Base-by-base conservation (phyloP, 2,113 vertebrate genomes). In the Eulacestoma nigropectus region DNA sequence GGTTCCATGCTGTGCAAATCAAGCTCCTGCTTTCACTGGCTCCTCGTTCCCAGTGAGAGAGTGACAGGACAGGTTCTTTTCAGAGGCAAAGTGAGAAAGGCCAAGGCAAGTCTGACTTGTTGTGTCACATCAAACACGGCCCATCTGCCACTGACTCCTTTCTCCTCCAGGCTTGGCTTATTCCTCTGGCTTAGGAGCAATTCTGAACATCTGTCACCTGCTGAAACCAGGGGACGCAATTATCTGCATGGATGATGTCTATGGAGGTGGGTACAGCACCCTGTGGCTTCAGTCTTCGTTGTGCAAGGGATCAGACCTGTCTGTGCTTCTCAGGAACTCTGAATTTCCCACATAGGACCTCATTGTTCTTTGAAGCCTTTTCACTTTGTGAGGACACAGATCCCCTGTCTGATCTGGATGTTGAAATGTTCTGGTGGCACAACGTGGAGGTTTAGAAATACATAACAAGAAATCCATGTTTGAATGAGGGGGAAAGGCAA, bases 221-320 rank as follows among this genome's bases (percentile, higher is more conserved):
- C 89, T 99, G 56, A 99, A 99, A 94, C 2, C 97, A 7, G 99
- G 99, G 29, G 99, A 99, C 64, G 96, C 98, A 2, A 95, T 99
- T 35, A 69, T 99, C 92, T 99, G 98, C 96, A 98, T 98, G 98
- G 98, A 99, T 84, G 99, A 99, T 56, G 99, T 99, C 19, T 99
- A 99, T 57, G 99, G 98, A 98, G 99, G 99, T 99, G 97, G 44
- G 96, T 75, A 23, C 39, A 76, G 27, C 41, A 30, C 20, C 7
- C 7, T 2, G 7, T 25, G 42, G 2, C 7, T 88, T 84, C 75
- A 47, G 57, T 59, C 37, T 80, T 74, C 19, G 2, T 8, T 25
- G 47, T 80, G 37, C 33, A 65, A 37, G 19, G 29, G n/a, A 12
- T n/a, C 30, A 22, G 39, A 53, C 11, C 21, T 62, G 17, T 7